Conservation (phyloP, 2,888 invertebrate genomes). For the Orthonevra nobilis region DNA sequence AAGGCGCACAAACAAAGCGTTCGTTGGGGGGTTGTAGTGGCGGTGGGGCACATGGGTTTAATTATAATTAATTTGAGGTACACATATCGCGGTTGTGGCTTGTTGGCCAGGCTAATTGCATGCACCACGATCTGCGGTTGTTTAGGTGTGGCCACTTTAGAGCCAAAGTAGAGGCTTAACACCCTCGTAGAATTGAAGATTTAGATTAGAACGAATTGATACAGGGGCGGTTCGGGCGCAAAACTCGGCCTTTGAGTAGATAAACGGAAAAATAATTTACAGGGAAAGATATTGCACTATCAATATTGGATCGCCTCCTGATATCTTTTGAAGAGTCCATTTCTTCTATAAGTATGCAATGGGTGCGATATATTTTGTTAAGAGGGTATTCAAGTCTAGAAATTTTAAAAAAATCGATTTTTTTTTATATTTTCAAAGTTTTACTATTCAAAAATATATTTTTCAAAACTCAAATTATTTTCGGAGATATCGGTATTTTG, state of each 20-base stretch:
- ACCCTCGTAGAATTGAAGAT: slow-evolving; percentile 44
- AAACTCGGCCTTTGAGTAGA: not conserved
- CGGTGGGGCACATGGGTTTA: slow-evolving; percentile 51
- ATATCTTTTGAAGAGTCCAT: no score
- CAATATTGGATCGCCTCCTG: no score
- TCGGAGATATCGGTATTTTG: no score
- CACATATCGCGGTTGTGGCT: slow-evolving; percentile 65
- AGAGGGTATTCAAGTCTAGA: no score
- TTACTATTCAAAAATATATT: no score
- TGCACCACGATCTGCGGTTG: slow-evolving; percentile 60
- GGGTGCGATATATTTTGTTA: no score
- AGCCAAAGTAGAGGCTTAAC: slow-evolving; percentile 62
- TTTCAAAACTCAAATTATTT: no score
- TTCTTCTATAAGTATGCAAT: no score
- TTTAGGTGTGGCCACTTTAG: slow-evolving; percentile 66
- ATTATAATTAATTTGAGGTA: slow-evolving; percentile 68
- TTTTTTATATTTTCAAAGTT: no score
- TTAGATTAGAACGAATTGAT: slow-evolving; percentile 40
- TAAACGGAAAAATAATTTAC: no score
- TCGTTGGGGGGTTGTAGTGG: slow-evolving; percentile 55
- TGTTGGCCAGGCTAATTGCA: slow-evolving; percentile 70
- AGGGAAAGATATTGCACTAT: no score
- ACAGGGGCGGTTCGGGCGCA: slow-evolving; percentile 39
- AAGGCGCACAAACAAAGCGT: slow-evolving; percentile 53
- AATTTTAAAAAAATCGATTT: no score